Evolutionary conservation across 2,797 vertebrate species (phyloP).

Genomic region (Darevskia mixta): DNA sequence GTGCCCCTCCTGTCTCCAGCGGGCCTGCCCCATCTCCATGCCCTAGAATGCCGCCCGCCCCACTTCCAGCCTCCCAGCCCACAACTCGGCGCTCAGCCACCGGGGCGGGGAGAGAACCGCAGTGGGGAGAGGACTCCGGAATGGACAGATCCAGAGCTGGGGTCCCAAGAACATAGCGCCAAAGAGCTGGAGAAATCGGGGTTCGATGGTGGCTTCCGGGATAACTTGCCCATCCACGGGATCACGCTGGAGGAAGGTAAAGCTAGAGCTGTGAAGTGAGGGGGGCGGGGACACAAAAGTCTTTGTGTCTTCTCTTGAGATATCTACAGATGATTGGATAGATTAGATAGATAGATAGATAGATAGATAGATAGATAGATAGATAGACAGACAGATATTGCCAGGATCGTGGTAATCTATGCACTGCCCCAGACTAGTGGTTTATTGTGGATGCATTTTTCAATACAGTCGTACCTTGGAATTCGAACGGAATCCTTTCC

Average conservation of each 20-base stretch:
- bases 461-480: too few species aligned
- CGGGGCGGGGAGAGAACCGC: constrained; percentile 43
- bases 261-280: not conserved
- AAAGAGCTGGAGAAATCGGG: constrained; percentile 79
- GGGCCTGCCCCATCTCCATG: constrained; percentile 75
- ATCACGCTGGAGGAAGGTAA: constrained; percentile 93
- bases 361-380: too few species aligned
- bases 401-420: too few species aligned
- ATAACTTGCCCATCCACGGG: constrained; percentile 85
- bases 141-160: constrained; percentile 74
- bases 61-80: constrained; percentile 73
- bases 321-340: too few species aligned
- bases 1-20: constrained; percentile 59
- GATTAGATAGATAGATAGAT: too few species aligned
- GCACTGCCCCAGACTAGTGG: too few species aligned
- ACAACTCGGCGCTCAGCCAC: constrained; percentile 69
- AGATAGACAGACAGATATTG: too few species aligned
- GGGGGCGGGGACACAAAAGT: too few species aligned
- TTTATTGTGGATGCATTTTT: too few species aligned
- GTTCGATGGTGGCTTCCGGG: constrained; percentile 68
- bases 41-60: constrained; percentile 77
- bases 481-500: too few species aligned
- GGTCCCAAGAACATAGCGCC: constrained; percentile 67
- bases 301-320: too few species aligned
- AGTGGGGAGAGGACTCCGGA: constrained; percentile 57